phyloP scores from a whole-genome alignment of 2,888 invertebrate species.

The Eremobia ochroleuca region DNA sequence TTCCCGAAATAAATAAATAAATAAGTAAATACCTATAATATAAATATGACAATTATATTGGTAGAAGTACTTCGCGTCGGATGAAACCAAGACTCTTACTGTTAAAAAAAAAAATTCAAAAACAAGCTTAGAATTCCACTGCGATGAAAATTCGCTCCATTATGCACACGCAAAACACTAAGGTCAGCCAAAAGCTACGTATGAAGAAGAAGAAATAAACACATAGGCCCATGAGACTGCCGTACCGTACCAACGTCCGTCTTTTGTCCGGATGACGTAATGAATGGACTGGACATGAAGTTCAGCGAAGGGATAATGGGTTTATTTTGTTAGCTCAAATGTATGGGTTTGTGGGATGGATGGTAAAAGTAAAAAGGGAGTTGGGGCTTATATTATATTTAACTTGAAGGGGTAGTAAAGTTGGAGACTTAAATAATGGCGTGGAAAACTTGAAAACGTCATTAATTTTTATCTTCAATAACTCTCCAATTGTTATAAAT shows the following conservation, averaged over 20 bases:
- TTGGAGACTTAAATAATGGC: neutral
- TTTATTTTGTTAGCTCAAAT: conserved; percentile 69
- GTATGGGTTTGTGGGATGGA: conserved; percentile 50
- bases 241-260: conserved; percentile 55
- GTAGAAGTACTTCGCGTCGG: neutral
- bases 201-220: conserved; percentile 47
- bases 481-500: neutral
- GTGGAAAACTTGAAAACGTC: neutral
- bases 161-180: conserved; percentile 9
- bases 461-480: neutral
- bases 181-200: conserved; percentile 21
- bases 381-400: neutral
- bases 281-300: conserved; percentile 69
- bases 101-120: neutral
- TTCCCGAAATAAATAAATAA: no score
- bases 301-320: conserved; percentile 63
- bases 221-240: conserved; percentile 57
- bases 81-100: neutral
- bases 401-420: neutral
- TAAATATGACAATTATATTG: no score
- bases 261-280: conserved; percentile 71
- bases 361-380: conserved; percentile 36
- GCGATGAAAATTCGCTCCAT: neutral
- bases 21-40: no score
- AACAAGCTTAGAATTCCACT: neutral